Base-by-base conservation (phyloP, 2,888 invertebrate species). In the Drosophila crucigera region DNA sequence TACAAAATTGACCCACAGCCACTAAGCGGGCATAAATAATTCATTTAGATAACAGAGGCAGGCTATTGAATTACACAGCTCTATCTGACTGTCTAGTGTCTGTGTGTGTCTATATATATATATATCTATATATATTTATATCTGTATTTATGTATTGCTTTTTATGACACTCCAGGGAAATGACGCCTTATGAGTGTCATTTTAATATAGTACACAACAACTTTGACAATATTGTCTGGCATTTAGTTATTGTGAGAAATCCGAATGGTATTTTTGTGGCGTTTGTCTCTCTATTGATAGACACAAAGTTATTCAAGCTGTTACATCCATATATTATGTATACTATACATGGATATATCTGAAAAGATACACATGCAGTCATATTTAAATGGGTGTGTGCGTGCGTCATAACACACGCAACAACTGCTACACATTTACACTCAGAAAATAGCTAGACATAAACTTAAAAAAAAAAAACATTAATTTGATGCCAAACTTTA, bases 161-260 rank as follows among this genome's bases (percentile, higher is more conserved):
- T 83, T 85, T 80, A 90, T 87, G 82, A 71, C 85, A 76, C 85
- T 77, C 90, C 30, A 30, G 77, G 88, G 84, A 84, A 76, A 62
- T 73, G 88, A 84, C 82, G 85, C 84, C 77, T 72, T 89, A 74
- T 87, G 80, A 87, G 77, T 82, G 82, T 58, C 73, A 73, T 74
- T 80, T 82, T 82, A 76, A 84, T 87, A 80, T 14, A 28, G 55
- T 60, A 74, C 61, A 41, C 10, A 64, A 69, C 70, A 55, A 84
- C 84, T 85, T 89, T 77, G 75, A 65, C 87, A 87, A 87, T 87
- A 82, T 87, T 84, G 82, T 77, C 49, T 35, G 35, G 53, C 56
- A 52, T 53, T 41, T 25, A 31, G 63, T 58, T 22, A 82, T 63
- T 71, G 67, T 54, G 59, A 62, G 58, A 66, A 78, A 74, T 79